These are phyloP conservation scores for Gymnorhina tibicen DNA, from an alignment of 2,113 vertebrate genomes.

Conservation along the genomic window DNA sequence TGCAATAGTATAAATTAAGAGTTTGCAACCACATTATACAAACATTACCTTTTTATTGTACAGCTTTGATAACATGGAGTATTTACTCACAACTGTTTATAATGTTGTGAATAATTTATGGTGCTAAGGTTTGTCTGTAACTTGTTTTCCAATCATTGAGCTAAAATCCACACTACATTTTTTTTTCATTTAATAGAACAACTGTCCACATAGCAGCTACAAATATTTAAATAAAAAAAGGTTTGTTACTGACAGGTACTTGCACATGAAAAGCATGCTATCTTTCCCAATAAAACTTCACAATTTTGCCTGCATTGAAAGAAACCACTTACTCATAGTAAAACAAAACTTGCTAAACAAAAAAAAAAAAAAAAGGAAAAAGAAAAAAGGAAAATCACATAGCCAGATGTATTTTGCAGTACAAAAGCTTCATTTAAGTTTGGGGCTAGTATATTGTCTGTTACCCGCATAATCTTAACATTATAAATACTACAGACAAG, in stretches of 20 bases:
- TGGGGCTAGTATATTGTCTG: slow-evolving; percentile 89
- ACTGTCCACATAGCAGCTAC: slow-evolving; percentile 97
- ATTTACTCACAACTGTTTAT: slow-evolving; percentile 88
- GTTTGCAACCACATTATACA: slow-evolving; percentile 92
- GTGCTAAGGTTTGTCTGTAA: slow-evolving; percentile 85
- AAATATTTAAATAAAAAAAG: slow-evolving; percentile 81
- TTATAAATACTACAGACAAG: slow-evolving; percentile 97
- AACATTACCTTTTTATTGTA: slow-evolving; percentile 88
- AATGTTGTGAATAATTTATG: slow-evolving; percentile 70
- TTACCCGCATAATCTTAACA: slow-evolving; percentile 96
- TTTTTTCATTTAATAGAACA: slow-evolving; percentile 85
- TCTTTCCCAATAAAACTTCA: slow-evolving; percentile 82
- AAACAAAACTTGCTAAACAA: slow-evolving; percentile 61
- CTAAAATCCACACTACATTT: slow-evolving; percentile 84
- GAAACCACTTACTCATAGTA: slow-evolving; percentile 81
- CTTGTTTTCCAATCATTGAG: slow-evolving; percentile 81
- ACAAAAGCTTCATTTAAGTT: slow-evolving; percentile 87
- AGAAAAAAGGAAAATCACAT: slow-evolving; percentile 60
- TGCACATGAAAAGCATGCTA: slow-evolving; percentile 80
- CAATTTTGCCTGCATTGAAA: slow-evolving; percentile 85
- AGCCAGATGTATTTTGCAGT: slow-evolving; percentile 84
- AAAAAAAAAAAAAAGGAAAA: background rate
- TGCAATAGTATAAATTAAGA: slow-evolving; percentile 97
- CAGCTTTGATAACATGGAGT: slow-evolving; percentile 75
- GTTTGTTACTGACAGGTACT: slow-evolving; percentile 79